These are phyloP conservation scores for Morinoia aosen DNA, from an alignment of 2,888 invertebrate genomes.

Conservation along the genomic window DNA sequence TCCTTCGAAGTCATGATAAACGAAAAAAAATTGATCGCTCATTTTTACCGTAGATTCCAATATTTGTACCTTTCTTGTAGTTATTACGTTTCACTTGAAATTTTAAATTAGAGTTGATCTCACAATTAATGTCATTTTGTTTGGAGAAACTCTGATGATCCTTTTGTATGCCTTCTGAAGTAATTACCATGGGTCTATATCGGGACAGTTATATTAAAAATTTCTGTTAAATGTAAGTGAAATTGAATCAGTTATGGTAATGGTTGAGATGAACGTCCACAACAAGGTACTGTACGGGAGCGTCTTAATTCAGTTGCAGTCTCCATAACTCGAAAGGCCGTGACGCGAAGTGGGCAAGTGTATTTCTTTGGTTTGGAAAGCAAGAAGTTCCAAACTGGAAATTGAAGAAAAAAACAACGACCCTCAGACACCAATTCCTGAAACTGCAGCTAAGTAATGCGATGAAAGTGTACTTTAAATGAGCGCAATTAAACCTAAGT, in stretches of 20 bases:
- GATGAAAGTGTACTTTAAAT: not conserved
- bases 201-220: too few species aligned
- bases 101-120: not conserved
- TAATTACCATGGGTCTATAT: too few species aligned
- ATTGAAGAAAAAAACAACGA: not conserved
- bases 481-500: not conserved
- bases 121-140: not conserved
- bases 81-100: too few species aligned
- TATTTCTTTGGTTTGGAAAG: not conserved
- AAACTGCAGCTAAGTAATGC: not conserved
- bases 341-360: not conserved
- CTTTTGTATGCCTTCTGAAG: not conserved
- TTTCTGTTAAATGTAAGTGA: not conserved
- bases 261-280: not conserved
- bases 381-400: not conserved
- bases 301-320: not conserved
- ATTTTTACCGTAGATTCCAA: not conserved
- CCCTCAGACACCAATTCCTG: not conserved
- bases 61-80: not conserved
- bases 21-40: not conserved
- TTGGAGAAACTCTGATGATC: not conserved
- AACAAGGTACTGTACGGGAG: not conserved
- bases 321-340: not conserved
- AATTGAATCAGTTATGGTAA: not conserved
- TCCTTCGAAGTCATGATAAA: too few species aligned